Base-by-base conservation (phyloP, 2,797 vertebrate genomes). In the Parauchenoglanis punctatus region DNA sequence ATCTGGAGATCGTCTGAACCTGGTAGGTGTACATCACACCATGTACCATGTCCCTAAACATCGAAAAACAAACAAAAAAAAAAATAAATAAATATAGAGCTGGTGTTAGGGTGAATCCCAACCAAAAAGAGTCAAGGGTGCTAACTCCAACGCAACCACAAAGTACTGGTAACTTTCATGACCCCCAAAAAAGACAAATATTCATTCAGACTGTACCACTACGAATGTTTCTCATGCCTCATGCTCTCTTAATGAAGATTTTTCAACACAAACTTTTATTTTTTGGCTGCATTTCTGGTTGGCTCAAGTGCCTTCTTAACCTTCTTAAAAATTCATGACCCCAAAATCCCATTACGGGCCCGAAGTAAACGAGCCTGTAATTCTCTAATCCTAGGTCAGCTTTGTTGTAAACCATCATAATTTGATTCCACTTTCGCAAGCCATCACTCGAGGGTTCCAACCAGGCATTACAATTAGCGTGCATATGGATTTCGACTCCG, bases 1-100 rank as follows among this genome's bases (percentile, higher is more conserved):
- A 89, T 88, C 95, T 94, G 0, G 97, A 97, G 90, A 98, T 91
- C 7, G 96, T 92, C 83, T 97, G 91, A 84, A 99, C 94, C 92
- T 95, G 95, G 92, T 99, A 99, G 0, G 95, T 97, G 93, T 98
- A 99, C 0, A 91, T 82, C 75, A 89, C 94, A 72, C 96, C 94
- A 13, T 92, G 92, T 28, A 89, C 91, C 68, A 99, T 93, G 59
- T 98, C 96, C 92, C 99, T 99, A 93, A 58, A 87, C 10, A 85
- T 93, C 70, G 88, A 83, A 92, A 73, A 54, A 81, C 61, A 44
- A 40, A 35, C 1, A 40, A 40, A 0, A 40, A 40, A 40, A 89
- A 65, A 11, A 17, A 72, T 35, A 11, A 61, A 31, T 52, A 12
- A n/a, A 52, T 3, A 7, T 17, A 52, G n/a, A 52, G 11, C 10